Evolutionary conservation across 1,140 invertebrate species (phyloP).

Genomic region (Drosophila sturtevanti): DNA sequence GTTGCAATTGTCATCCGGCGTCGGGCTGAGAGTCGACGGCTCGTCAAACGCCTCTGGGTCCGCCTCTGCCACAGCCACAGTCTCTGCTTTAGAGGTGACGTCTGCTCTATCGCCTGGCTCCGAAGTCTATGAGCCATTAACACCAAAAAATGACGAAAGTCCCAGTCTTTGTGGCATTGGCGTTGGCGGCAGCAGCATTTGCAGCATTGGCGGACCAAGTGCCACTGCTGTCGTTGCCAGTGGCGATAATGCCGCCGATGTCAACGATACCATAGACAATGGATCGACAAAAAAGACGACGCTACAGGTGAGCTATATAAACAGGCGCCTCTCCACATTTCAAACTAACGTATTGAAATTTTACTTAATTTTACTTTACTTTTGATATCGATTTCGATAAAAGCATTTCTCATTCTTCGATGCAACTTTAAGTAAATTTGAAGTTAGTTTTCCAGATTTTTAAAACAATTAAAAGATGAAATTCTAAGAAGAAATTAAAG

Average conservation of each 20-base stretch:
- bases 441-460: too few species aligned
- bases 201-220: conserved; percentile 53
- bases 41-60: neutral
- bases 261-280: conserved; percentile 72
- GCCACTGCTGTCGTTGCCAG: conserved; percentile 38
- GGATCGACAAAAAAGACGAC: conserved; percentile 72
- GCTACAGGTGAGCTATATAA: conserved; percentile 64
- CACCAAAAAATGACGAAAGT: conserved; percentile 81
- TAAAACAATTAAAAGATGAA: too few species aligned
- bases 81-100: conserved; percentile 37
- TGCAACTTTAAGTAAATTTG: too few species aligned
- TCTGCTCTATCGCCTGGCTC: conserved; percentile 71
- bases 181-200: conserved; percentile 31
- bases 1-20: conserved; percentile 41
- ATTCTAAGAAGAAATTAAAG: too few species aligned
- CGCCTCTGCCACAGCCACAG: conserved; percentile 16
- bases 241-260: conserved; percentile 52
- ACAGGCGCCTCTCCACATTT: neutral
- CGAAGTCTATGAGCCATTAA: conserved; percentile 79
- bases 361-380: neutral
- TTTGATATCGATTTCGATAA: neutral
- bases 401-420: too few species aligned
- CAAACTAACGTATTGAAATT: neutral
- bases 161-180: conserved; percentile 72
- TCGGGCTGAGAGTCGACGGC: conserved; percentile 23